Evolutionary conservation across 2,113 vertebrate species (phyloP).

Genomic region (Oxygymnocypris stewartii): DNA sequence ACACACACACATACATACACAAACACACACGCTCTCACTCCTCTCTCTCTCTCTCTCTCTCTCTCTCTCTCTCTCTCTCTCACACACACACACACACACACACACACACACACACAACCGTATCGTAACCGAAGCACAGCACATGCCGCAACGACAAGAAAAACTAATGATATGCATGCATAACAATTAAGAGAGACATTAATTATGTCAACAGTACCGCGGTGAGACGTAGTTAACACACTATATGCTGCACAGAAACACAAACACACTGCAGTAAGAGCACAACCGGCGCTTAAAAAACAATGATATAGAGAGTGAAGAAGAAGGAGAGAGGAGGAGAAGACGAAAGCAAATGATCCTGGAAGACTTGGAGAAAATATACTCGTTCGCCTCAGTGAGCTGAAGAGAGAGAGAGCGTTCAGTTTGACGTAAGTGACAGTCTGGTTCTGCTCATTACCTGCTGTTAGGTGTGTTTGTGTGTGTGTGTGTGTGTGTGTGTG

Average conservation of each 20-base stretch:
- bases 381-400: background rate
- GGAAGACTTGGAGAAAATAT: background rate
- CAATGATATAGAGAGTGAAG: background rate
- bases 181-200: conserved; percentile 16
- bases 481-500: background rate
- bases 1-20: too few relatives aligned
- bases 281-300: background rate
- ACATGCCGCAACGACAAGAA: conserved; percentile 6
- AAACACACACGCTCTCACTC: too few relatives aligned
- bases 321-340: conserved; percentile 12
- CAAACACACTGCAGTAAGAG: background rate
- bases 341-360: conserved; percentile 17
- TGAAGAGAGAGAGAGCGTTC: background rate
- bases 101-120: conserved; percentile 35
- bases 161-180: conserved; percentile 15
- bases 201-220: background rate
- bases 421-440: conserved; percentile 28
- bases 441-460: background rate
- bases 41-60: too few relatives aligned
- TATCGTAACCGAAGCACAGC: background rate
- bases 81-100: background rate
- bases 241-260: background rate
- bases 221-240: background rate
- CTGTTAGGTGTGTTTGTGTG: background rate
- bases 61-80: too few relatives aligned